Evolutionary conservation across 1,140 invertebrate genomes (phyloP).

Genomic region (Eupeodes corollae): DNA sequence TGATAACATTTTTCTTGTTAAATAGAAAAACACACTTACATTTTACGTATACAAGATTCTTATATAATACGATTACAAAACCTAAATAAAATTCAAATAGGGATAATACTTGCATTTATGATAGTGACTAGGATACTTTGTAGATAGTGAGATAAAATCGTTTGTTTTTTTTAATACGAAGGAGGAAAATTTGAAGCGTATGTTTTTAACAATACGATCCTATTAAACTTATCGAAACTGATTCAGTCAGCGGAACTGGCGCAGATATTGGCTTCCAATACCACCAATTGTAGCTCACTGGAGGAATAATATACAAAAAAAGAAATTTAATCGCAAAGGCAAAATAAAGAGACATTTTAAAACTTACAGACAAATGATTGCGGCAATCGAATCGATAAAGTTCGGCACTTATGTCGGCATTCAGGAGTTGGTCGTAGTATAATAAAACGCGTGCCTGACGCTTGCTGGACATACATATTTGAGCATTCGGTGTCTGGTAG

Average conservation of each 20-base stretch:
- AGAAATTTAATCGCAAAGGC: neutral
- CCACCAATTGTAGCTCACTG: slow-evolving; percentile 71
- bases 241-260: slow-evolving; percentile 42
- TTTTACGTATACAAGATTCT: too few species aligned
- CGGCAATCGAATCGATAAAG: slow-evolving; percentile 48
- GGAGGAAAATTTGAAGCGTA: neutral
- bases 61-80: too few species aligned
- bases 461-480: slow-evolving; percentile 55
- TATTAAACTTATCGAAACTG: slow-evolving; percentile 50
- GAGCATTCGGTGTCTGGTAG: slow-evolving; percentile 60
- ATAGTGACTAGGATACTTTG: too few species aligned
- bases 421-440: slow-evolving; percentile 53
- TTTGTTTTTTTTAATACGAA: too few species aligned
- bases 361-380: slow-evolving; percentile 54
- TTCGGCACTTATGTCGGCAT: slow-evolving; percentile 47
- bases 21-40: too few species aligned
- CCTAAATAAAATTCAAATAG: too few species aligned
- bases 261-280: slow-evolving; percentile 60
- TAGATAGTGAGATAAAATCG: too few species aligned
- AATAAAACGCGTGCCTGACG: slow-evolving; percentile 49
- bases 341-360: neutral
- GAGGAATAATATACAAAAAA: slow-evolving; percentile 27
- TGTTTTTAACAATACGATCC: slow-evolving; percentile 50
- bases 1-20: too few species aligned
- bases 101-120: too few species aligned